Conservation (phyloP, 1,140 invertebrate species). For the Bradysia coprophila region DNA sequence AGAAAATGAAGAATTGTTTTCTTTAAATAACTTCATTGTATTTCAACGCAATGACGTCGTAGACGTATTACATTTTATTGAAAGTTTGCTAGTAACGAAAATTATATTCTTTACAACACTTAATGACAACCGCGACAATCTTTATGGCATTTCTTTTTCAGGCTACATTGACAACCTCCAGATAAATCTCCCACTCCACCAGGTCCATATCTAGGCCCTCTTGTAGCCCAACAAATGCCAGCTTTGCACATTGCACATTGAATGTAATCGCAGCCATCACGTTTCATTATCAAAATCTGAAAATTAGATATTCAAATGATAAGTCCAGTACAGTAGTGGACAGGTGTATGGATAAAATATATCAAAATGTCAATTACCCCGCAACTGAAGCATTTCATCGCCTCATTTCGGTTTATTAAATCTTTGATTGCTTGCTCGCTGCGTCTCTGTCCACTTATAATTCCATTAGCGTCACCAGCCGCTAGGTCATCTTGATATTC, state of each 20-base stretch:
- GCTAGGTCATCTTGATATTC: slow-evolving; percentile 60
- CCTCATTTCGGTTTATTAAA: slow-evolving; percentile 67
- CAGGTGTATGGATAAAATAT: not conserved
- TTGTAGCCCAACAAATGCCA: slow-evolving; percentile 38
- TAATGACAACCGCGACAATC: slow-evolving; percentile 81
- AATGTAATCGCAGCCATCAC: slow-evolving; percentile 38
- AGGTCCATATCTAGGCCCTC: not conserved
- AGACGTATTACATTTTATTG: no score
- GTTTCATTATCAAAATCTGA: slow-evolving; percentile 32
- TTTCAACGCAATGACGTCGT: no score
- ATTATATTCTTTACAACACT: no score
- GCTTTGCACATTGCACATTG: slow-evolving; percentile 33
- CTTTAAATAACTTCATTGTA: no score
- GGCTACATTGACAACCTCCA: slow-evolving; percentile 69
- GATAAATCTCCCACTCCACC: slow-evolving; percentile 8
- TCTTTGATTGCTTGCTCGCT: slow-evolving; percentile 62
- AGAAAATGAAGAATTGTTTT: no score
- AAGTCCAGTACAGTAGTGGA: not conserved
- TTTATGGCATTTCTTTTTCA: no score
- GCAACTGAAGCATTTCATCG: slow-evolving; percentile 73
- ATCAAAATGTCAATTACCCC: slow-evolving; percentile 26
- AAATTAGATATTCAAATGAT: not conserved
- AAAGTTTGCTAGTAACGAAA: no score
- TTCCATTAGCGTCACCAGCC: slow-evolving; percentile 20
- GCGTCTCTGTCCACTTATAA: slow-evolving; percentile 40